Base-by-base conservation (phyloP, 2,888 invertebrate species). In the Cerastis rubricosa region DNA sequence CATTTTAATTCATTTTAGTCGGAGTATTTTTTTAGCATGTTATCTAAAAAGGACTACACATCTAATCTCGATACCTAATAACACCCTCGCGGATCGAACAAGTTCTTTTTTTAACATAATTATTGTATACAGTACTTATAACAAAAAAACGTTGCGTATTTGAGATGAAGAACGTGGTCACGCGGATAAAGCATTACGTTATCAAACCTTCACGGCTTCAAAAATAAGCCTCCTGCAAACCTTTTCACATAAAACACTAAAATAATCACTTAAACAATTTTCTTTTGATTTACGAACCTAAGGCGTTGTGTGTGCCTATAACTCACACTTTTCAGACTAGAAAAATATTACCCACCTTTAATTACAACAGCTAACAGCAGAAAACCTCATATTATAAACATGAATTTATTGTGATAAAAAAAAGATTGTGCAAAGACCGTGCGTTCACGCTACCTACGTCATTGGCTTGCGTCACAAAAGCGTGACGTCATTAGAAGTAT, bases 401-500 rank as follows among this genome's bases (percentile, higher is more conserved):
- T 68, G 76, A 71, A 85, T 86, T 86, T 86, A 83, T 85, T 80
- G 61, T 80, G 61, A 80, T 14, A 63, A 35, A 67, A 71, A 63
- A 68, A 74, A 71, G 54, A 71, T 72, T 54, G 40, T 47, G 25
- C 70, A 61, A 65, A 66, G 63, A 51, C 65, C 68, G 64, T 57
- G 61, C 64, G 43, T 71, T 80, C 75, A 47, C 67, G 64, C 64
- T 45, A 77, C 66, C 83, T 61, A 76, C 83, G 83, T 71, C 85
- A 76, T 51, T 80, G 64, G 64, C 43, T 68, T 78, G 74, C 81
- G 81, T 75, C 83, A 87, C 59, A 17, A 57, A 70, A 45, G 51
- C 19, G 65, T 81, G 87, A 87, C 83, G 86, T 83, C 85, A 81
- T 73, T 76, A 70, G 66, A 68, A 77, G 63, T 69, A 78, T 76